Percentiles rank a stretch among this genome's conserved stretches.
phyloP scores from a whole-genome alignment of 1,140 invertebrate genomes.

The Drosophila neocordata region DNA sequence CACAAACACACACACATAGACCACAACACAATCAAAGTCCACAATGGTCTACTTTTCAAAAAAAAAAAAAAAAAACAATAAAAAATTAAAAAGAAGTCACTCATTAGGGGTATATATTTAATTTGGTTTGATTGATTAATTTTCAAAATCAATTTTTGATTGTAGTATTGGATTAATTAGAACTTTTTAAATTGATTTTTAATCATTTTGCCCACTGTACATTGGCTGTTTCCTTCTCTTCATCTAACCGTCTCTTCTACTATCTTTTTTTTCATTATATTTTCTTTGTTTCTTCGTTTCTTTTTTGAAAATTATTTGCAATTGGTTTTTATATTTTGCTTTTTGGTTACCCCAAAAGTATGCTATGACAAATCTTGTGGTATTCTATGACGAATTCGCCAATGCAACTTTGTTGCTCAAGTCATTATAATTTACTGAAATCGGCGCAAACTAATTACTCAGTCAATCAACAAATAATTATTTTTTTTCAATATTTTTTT shows the following conservation, averaged over 20 bases:
- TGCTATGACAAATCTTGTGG: neutral
- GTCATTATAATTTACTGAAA: neutral
- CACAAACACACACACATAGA: constrained; percentile 19
- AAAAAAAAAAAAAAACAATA: too few relatives aligned
- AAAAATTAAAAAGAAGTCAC: too few relatives aligned
- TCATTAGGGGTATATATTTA: too few relatives aligned
- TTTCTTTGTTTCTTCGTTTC: constrained; percentile 1
- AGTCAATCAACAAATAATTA: constrained; percentile 22
- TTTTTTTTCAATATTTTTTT: constrained; percentile 6
- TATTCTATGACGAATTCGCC: constrained; percentile 38
- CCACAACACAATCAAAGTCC: neutral
- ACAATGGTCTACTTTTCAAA: neutral
- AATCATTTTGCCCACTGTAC: neutral
- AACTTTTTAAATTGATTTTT: neutral
- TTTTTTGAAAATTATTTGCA: constrained; percentile 23
- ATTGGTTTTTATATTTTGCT: constrained; percentile 5
- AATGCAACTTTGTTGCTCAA: neutral
- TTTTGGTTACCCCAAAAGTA: constrained; percentile 20
- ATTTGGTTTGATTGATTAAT: too few relatives aligned
- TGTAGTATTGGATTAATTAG: neutral
- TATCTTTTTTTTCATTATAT: constrained; percentile 31
- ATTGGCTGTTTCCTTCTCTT: neutral
- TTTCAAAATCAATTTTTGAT: too few relatives aligned
- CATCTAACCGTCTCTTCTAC: constrained; percentile 2
- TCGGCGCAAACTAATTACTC: constrained; percentile 5